Evolutionary conservation across 2,888 invertebrate genomes (phyloP), one percentile per base, ranked within the genome.

Genomic region (Priocnemis perturbator): DNA sequence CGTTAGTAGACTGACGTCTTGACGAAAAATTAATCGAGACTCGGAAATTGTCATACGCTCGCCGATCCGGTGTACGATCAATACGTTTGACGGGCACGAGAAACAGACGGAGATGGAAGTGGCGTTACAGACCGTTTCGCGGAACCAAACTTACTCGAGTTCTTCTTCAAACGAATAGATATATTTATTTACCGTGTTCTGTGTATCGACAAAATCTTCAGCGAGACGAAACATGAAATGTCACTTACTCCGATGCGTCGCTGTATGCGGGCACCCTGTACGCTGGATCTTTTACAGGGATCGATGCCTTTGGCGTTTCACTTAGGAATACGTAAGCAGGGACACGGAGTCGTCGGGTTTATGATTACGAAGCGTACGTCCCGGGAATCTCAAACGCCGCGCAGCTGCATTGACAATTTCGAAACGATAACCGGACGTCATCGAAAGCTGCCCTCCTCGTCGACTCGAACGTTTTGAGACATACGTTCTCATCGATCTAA

Each of bases 211-310:
- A 71, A 82, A 78, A 78, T 82, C 78, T 80, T 80, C 78, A 74
- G 67, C 81, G 74, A 79, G 77, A 73, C 73, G 79, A 77, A 81
- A 83, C 82, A 82, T 68, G 81, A 81, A 80, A 81, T 78, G 80
- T 82, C 78, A 81, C 81, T 82, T 82, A 82, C 76, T 69, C 64
- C 64, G 72, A 69, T 69, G 81, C 76, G 73, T 75, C 74, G 19
- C 50, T 26, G 26, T 26, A n/a, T 3, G n/a, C 26, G 26, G 26
- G 26, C 23, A 21, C 55, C 26, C 21, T 23, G 17, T 55, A 55
- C 9, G 15, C 3, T 44, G 58, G 19, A 45, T 20, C 50, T 59
- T 20, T 63, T 57, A 21, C 56, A 58, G 52, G 67, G 71, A 76
- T 76, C 76, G 71, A 74, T 74, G 68, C 62, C 63, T n/a, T 58